Percentiles rank a stretch among this genome's conserved stretches.
Evolutionary conservation across 2,113 vertebrate species (phyloP).

Genomic region (Pteruthius melanotis): DNA sequence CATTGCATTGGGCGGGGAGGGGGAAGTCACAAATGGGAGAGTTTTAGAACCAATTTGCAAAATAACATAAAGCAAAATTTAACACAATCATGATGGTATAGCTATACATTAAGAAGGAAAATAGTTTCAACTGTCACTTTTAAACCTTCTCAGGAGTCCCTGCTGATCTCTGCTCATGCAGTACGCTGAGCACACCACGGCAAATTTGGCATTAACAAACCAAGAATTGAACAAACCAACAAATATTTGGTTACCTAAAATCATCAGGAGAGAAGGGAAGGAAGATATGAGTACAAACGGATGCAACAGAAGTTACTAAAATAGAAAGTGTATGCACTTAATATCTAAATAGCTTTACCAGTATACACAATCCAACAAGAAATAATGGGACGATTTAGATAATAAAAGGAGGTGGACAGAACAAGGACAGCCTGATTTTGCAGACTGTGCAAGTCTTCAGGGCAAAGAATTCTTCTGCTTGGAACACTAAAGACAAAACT

Average conservation of each 20-base stretch:
- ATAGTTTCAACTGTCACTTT: neutral
- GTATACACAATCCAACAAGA: neutral
- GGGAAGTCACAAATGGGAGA: neutral
- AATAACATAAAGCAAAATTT: neutral
- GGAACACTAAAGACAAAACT: neutral
- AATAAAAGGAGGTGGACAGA: neutral
- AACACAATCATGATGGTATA: neutral
- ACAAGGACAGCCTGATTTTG: neutral
- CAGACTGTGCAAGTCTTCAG: neutral
- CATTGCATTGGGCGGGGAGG: too few species aligned
- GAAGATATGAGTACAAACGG: neutral
- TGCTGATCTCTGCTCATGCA: neutral
- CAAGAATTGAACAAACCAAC: neutral
- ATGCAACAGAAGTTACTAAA: neutral
- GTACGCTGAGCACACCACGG: neutral
- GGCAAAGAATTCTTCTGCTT: neutral
- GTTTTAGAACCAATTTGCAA: neutral
- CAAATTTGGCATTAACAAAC: neutral
- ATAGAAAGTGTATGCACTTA: neutral
- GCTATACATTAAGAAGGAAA: neutral
- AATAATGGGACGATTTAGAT: neutral
- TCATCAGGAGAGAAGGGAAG: neutral
- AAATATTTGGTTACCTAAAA: neutral
- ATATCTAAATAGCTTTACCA: neutral
- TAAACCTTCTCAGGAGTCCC: neutral